A percentile compares a stretch with the other conserved stretches of the same genome.
phyloP scores from a whole-genome alignment of 2,113 vertebrate species.

The Platysteira castanea region DNA sequence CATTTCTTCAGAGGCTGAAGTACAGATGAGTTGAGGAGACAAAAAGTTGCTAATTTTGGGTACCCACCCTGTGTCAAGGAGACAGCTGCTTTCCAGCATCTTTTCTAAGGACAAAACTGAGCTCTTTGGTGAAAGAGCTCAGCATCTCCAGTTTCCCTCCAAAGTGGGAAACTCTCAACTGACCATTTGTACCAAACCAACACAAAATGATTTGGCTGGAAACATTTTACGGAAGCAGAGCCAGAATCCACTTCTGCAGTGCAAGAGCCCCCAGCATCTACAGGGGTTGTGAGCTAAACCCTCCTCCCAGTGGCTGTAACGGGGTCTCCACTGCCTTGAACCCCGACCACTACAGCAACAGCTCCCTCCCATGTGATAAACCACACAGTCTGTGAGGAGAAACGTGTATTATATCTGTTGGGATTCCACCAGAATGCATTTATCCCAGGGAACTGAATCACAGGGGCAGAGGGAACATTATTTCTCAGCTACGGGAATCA shows the following conservation, averaged over 20 bases:
- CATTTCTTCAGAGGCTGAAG: background rate
- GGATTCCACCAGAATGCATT: background rate
- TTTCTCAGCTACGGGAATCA: background rate
- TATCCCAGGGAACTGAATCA: background rate
- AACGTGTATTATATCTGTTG: background rate
- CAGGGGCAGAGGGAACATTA: background rate
- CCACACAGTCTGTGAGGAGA: background rate
- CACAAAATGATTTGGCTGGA: background rate
- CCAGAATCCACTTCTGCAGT: background rate
- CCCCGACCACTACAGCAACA: background rate
- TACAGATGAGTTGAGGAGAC: background rate
- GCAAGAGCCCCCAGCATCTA: background rate
- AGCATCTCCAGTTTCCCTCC: background rate
- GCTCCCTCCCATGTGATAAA: background rate
- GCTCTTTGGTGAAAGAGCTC: background rate
- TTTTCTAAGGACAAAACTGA: background rate
- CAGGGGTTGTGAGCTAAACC: background rate
- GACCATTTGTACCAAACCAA: background rate
- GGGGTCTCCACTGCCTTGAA: background rate
- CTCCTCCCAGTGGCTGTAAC: accelerated
- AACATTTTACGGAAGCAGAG: background rate
- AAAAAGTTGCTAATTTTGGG: background rate
- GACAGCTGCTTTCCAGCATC: background rate
- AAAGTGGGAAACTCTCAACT: background rate
- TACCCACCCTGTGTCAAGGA: background rate